Evolutionary conservation across 2,888 invertebrate genomes (phyloP).

Genomic region (Sarcophaga variegata): DNA sequence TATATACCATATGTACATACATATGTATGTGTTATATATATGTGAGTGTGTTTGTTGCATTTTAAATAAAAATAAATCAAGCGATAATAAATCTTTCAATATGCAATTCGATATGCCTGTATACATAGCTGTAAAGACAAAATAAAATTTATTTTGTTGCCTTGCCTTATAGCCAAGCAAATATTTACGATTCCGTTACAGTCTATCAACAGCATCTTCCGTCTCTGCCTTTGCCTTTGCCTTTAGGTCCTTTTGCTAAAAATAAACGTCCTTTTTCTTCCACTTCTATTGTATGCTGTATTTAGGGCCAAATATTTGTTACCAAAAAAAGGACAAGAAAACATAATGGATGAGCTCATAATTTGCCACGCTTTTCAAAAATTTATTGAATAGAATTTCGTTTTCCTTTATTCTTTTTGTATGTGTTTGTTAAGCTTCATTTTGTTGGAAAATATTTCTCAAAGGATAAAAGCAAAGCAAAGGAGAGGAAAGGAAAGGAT

Average conservation of each 20-base stretch:
- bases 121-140: conserved; percentile 36
- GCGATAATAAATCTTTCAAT: conserved; percentile 78
- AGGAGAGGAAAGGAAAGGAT: conserved; percentile 15
- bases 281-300: neutral
- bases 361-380: conserved; percentile 68
- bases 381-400: conserved; percentile 21
- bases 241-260: neutral
- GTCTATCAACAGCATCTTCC: conserved; percentile 39
- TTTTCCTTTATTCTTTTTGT: neutral
- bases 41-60: neutral
- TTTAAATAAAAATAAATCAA: conserved; percentile 77
- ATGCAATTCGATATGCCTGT: conserved; percentile 79
- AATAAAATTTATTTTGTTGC: conserved; percentile 45
- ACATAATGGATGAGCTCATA: conserved; percentile 66
- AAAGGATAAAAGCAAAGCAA: conserved; percentile 1
- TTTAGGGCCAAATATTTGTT: conserved; percentile 23
- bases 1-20: too few species aligned
- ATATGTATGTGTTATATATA: too few species aligned
- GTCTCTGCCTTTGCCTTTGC: neutral
- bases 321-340: too few species aligned
- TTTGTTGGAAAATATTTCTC: conserved; percentile 21
- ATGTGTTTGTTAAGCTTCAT: neutral
- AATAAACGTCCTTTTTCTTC: neutral
- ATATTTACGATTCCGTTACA: conserved; percentile 62
- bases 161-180: conserved; percentile 62